Conservation (phyloP, 1,140 invertebrate species). For the Tetragonula clypearis region DNA sequence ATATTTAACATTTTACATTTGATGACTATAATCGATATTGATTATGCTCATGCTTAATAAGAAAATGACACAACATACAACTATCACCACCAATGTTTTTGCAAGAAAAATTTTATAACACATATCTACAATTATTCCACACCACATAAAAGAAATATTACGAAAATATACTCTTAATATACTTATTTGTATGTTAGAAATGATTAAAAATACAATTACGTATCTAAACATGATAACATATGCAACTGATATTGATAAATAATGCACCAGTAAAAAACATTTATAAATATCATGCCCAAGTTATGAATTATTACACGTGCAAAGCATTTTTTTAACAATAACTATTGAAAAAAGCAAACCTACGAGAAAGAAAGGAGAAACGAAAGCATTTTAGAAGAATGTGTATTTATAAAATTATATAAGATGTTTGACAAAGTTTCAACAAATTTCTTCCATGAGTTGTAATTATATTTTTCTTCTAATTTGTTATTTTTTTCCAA, state of each 20-base stretch:
- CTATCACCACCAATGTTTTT: background rate
- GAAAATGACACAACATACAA: background rate
- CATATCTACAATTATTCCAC: background rate
- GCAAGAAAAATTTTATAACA: background rate
- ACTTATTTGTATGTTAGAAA: background rate
- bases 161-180: background rate
- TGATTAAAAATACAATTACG: background rate
- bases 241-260: background rate
- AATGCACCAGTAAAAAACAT: too few species aligned
- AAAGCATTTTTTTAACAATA: background rate
- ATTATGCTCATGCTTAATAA: slow-evolving; percentile 29
- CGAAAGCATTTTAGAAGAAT: background rate
- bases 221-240: background rate
- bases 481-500: background rate
- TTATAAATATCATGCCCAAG: background rate
- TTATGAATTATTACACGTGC: slow-evolving; percentile 22
- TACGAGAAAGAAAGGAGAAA: background rate
- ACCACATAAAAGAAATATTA: background rate
- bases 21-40: background rate
- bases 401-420: background rate
- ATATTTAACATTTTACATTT: background rate
- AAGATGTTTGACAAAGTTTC: slow-evolving; percentile 38
- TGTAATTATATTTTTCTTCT: background rate
- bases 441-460: background rate
- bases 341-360: background rate